These are phyloP conservation scores for Glaucomys volans DNA, from an alignment of 2,113 vertebrate genomes.

Conservation along the genomic window DNA sequence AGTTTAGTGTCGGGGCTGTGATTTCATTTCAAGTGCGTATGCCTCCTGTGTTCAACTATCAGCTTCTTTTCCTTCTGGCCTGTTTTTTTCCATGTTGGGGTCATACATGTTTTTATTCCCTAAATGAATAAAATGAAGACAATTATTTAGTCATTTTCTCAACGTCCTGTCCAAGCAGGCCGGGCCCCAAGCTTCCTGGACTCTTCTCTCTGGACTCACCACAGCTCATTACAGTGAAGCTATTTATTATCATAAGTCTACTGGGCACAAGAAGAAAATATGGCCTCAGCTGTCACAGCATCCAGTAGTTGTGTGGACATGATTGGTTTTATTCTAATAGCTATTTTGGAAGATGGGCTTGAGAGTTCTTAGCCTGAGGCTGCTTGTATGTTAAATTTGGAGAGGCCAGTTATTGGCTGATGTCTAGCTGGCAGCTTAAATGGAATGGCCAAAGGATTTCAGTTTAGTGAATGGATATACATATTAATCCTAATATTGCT, in stretches of 20 bases:
- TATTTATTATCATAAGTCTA: constrained; percentile 55
- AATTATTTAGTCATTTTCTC: constrained; percentile 53
- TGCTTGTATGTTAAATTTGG: neutral
- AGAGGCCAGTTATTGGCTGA: neutral
- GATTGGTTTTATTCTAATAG: constrained; percentile 1
- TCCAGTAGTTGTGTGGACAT: neutral
- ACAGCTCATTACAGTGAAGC: constrained; percentile 17
- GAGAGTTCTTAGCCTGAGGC: neutral
- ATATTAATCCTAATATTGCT: neutral
- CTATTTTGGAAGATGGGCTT: neutral
- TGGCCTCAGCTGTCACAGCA: neutral
- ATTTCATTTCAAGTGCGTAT: neutral
- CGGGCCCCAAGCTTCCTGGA: neutral
- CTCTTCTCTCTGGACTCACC: constrained; percentile 13
- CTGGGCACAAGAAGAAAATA: neutral
- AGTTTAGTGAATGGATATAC: neutral
- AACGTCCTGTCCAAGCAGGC: neutral
- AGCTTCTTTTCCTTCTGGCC: neutral
- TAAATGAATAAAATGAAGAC: constrained; percentile 21
- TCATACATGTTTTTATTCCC: neutral
- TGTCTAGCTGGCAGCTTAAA: neutral
- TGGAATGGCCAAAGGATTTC: neutral
- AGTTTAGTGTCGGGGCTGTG: neutral
- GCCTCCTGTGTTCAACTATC: neutral
- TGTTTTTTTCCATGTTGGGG: neutral